Base-by-base conservation (phyloP, 2,113 vertebrate genomes). In the Eira barbara region DNA sequence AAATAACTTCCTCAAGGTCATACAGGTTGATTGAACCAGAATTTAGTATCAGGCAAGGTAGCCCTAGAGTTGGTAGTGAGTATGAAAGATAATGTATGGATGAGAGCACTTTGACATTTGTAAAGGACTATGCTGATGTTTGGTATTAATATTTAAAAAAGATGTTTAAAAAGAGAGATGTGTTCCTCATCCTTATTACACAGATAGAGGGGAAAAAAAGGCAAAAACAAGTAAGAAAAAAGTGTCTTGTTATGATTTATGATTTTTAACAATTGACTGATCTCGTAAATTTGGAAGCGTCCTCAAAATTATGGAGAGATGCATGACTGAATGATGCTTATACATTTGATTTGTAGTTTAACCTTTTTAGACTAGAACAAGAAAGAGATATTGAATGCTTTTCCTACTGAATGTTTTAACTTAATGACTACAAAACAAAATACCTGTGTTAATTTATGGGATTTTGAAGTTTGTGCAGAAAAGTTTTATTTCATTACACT, bases 391-490 rank as follows among this genome's bases (percentile, higher is more conserved):
- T 20, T 91, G 57, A 95, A 91, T 36, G 14, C 13, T 95, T 47
- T 83, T 57, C 49, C 73, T 89, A 59, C 17, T 74, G 65, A 91
- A 81, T 76, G 6, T 94, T 95, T 97, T 86, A 90, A 71, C 9
- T 93, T 80, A 63, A 34, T 79, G n/a, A 47, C 47, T 84, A 3
- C 36, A 47, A 47, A 92, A 78, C 25, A n/a, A 61, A 79, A 45
- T 39, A 71, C 18, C 61, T 80, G 3, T 31, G 31, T 65, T 71
- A 93, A 29, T 69, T 71, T 91, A 4, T 5, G 31, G 87, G 55
- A 63, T 34, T 89, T 76, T 82, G 23, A 93, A 82, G 55, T 95
- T 93, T 89, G 34, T 94, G n/a, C 29, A 91, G 88, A 84, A 65
- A 91, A 85, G 20, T 90, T 89, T 18, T 59, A 82, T 61, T 52